Evolutionary conservation across 2,888 invertebrate genomes (phyloP).

Genomic region (Cotesia congregata): DNA sequence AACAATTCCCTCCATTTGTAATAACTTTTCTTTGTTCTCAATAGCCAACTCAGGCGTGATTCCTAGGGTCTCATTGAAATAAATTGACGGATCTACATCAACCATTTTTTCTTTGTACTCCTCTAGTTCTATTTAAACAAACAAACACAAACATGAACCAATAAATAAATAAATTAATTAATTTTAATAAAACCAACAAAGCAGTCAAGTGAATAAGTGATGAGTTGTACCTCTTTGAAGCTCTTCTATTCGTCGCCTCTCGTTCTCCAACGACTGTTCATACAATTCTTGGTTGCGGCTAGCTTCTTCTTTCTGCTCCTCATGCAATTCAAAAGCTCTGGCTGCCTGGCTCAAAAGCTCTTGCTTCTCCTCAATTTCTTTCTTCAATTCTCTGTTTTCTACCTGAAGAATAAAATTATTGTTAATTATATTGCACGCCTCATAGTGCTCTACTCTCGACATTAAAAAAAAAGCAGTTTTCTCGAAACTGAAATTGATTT

Average conservation of each 20-base stretch:
- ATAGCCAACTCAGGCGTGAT: constrained; percentile 62
- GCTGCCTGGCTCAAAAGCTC: constrained; percentile 88
- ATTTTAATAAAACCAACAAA: constrained; percentile 11
- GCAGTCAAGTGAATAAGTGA: constrained; percentile 17
- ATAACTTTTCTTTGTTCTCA: constrained; percentile 63
- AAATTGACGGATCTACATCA: constrained; percentile 58
- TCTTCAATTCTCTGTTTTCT: constrained; percentile 81
- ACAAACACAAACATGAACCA: not conserved
- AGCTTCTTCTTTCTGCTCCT: constrained; percentile 74
- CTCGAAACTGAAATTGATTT: too few relatives aligned
- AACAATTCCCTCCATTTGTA: constrained; percentile 63
- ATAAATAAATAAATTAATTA: not conserved
- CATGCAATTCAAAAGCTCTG: constrained; percentile 84
- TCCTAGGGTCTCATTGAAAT: constrained; percentile 62
- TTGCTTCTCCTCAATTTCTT: constrained; percentile 86
- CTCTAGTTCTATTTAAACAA: constrained; percentile 54
- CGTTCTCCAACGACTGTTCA: constrained; percentile 61
- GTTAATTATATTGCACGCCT: constrained; percentile 9
- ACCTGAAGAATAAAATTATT: constrained; percentile 72
- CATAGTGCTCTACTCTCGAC: too few relatives aligned
- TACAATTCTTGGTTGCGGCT: constrained; percentile 62
- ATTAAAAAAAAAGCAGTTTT: too few relatives aligned
- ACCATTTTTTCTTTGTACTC: constrained; percentile 57
- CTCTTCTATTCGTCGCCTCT: constrained; percentile 57
- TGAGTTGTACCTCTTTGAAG: constrained; percentile 60